phyloP scores from a whole-genome alignment of 2,888 invertebrate species.

The Brachyptera risi region DNA sequence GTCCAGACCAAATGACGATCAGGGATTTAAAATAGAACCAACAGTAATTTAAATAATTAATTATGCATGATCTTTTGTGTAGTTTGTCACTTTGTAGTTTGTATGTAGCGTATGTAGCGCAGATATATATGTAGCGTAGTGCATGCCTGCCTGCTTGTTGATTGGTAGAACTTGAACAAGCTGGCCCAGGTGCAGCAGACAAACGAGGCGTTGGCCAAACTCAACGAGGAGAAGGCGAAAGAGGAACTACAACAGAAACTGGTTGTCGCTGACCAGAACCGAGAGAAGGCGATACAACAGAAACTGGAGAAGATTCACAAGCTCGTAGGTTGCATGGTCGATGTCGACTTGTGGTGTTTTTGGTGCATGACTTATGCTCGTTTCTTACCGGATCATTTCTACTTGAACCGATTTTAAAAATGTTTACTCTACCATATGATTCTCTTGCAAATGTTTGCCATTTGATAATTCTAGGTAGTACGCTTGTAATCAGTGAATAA shows the following conservation, averaged over 20 bases:
- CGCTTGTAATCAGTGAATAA: too few relatives aligned
- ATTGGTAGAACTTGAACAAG: slow-evolving; percentile 58
- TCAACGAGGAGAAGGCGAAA: slow-evolving; percentile 49
- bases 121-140: slow-evolving; percentile 26
- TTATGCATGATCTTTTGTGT: neutral
- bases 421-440: too few relatives aligned
- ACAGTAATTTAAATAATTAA: too few relatives aligned
- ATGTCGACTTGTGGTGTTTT: too few relatives aligned
- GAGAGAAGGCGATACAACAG: slow-evolving; percentile 80
- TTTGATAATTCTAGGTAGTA: too few relatives aligned
- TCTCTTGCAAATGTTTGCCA: too few relatives aligned
- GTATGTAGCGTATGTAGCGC: too few relatives aligned
- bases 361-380: too few relatives aligned
- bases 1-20: too few relatives aligned
- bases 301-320: slow-evolving; percentile 80
- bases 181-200: slow-evolving; percentile 64
- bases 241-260: slow-evolving; percentile 61
- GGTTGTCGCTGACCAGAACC: slow-evolving; percentile 74
- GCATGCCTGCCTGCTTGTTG: slow-evolving; percentile 25
- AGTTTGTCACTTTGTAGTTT: slow-evolving; percentile 26
- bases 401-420: too few relatives aligned
- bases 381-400: too few relatives aligned
- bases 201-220: slow-evolving; percentile 56
- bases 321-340: slow-evolving; percentile 80
- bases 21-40: too few relatives aligned